Percentiles rank a stretch among this genome's conserved stretches.
Conservation (phyloP, 1,140 invertebrate genomes). For the Pararge aegeria region DNA sequence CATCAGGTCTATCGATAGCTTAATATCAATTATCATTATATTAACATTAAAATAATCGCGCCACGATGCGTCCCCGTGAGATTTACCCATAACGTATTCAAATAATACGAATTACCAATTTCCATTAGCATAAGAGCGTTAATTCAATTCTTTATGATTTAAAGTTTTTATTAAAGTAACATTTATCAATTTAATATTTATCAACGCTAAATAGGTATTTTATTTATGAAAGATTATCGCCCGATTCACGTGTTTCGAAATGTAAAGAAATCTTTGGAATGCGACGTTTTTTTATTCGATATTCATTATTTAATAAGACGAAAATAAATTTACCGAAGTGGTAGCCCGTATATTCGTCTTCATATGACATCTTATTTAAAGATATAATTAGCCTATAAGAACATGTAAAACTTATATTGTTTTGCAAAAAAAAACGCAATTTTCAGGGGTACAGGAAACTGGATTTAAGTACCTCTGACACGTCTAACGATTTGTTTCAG, state of each 20-base stretch:
- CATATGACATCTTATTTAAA: too few species aligned
- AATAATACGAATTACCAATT: slow-evolving; percentile 22
- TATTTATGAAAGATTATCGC: not conserved
- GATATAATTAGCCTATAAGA: too few species aligned
- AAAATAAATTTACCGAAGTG: too few species aligned
- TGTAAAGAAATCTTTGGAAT: not conserved
- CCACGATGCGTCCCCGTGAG: slow-evolving; percentile 16
- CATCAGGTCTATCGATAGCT: not conserved
- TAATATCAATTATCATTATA: slow-evolving; percentile 20
- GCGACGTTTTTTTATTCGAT: too few species aligned
- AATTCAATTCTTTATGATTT: slow-evolving; percentile 27
- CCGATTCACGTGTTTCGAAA: not conserved
- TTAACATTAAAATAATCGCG: slow-evolving; percentile 21
- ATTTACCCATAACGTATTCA: slow-evolving; percentile 15
- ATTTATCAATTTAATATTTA: slow-evolving; percentile 6
- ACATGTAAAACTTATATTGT: too few species aligned
- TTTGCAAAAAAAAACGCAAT: too few species aligned
- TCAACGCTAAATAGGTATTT: not conserved
- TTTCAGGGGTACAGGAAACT: too few species aligned
- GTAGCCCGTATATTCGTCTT: too few species aligned
- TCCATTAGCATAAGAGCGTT: slow-evolving; percentile 27
- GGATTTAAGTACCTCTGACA: too few species aligned
- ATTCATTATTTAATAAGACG: too few species aligned
- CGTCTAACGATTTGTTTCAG: too few species aligned
- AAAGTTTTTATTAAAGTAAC: slow-evolving; percentile 28